phyloP scores from a whole-genome alignment of 2,797 vertebrate species.

The Lagodon rhomboides region DNA sequence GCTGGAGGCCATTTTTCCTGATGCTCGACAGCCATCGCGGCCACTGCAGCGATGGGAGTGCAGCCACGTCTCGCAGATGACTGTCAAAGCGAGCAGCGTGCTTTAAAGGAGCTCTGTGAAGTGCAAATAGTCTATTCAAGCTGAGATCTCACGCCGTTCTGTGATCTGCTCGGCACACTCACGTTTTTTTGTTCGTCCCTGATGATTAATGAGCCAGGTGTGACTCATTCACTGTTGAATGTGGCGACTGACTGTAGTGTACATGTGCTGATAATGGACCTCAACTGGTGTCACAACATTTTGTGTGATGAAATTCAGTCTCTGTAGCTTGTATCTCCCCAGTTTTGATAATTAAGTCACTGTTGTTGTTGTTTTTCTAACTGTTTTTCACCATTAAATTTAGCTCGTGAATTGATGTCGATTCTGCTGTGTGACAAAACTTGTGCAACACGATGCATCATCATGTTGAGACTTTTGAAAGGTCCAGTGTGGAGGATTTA shows the following conservation, averaged over 20 bases:
- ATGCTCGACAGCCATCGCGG: slow-evolving; percentile 22
- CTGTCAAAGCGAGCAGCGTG: slow-evolving; percentile 22
- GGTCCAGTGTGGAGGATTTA: too few species aligned
- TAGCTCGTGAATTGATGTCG: too few species aligned
- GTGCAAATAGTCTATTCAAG: slow-evolving; percentile 65
- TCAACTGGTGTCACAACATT: not conserved
- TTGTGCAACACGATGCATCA: not conserved
- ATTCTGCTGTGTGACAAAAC: not conserved
- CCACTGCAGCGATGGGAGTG: slow-evolving; percentile 15
- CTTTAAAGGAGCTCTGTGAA: slow-evolving; percentile 56
- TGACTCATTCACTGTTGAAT: slow-evolving; percentile 6
- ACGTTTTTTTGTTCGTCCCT: slow-evolving; percentile 9
- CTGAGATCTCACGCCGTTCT: slow-evolving; percentile 44
- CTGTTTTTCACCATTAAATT: too few species aligned
- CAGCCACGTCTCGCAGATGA: slow-evolving; percentile 22
- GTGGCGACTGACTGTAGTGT: not conserved
- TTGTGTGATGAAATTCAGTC: not conserved
- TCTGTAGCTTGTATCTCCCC: not conserved
- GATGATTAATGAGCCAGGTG: slow-evolving; percentile 48
- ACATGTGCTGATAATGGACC: not conserved
- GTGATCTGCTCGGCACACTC: slow-evolving; percentile 23
- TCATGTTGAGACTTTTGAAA: not conserved
- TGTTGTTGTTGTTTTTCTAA: not conserved
- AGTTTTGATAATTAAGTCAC: not conserved
- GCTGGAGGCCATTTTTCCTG: slow-evolving; percentile 33